A percentile compares a stretch with the other conserved stretches of the same genome.
phyloP scores from a whole-genome alignment of 2,797 vertebrate genomes.

The Clarias platycephalus region DNA sequence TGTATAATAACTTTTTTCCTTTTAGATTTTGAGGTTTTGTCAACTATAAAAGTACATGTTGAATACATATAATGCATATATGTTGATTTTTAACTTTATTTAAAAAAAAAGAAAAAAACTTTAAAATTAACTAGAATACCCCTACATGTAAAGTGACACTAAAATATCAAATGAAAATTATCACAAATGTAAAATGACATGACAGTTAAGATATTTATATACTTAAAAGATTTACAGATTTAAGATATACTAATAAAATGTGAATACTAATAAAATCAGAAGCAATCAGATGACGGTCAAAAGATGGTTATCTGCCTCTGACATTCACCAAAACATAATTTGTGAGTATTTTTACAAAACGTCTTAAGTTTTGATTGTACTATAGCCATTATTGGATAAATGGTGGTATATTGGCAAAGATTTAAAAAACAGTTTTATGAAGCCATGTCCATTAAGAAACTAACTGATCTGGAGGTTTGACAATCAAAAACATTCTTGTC shows the following conservation, averaged over 20 bases:
- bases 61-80: neutral
- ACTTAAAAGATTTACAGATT: neutral
- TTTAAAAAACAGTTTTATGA: neutral
- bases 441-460: neutral
- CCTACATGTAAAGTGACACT: neutral
- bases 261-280: neutral
- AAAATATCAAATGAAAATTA: neutral
- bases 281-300: neutral
- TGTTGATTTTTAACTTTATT: too few relatives aligned
- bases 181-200: neutral
- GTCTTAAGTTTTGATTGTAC: neutral
- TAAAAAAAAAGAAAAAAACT: neutral
- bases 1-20: slow-evolving; percentile 6
- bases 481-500: neutral
- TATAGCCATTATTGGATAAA: neutral
- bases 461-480: neutral
- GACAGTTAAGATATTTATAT: neutral
- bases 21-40: neutral
- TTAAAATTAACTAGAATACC: neutral
- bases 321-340: neutral
- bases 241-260: neutral
- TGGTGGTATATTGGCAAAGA: neutral
- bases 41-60: slow-evolving; percentile 23
- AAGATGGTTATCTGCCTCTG: neutral
- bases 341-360: neutral